Percentiles rank a stretch among this genome's conserved stretches.
Conservation (phyloP, 2,797 vertebrate species). For the Hydrolagus colliei region DNA sequence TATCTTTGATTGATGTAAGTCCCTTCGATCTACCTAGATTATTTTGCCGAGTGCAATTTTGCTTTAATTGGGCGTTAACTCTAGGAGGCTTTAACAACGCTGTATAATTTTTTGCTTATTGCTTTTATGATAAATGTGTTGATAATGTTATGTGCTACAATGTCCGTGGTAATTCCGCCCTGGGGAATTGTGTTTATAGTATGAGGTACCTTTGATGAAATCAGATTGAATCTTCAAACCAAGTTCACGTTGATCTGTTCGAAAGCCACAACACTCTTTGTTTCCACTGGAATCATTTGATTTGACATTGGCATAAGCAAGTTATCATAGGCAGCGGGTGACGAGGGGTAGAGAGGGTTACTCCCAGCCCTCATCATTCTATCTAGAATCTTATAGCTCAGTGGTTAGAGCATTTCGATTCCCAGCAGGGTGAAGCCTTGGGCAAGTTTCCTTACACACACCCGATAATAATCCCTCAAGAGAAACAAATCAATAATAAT, state of each 20-base stretch:
- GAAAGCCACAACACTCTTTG: neutral
- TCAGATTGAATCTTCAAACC: conserved; percentile 12
- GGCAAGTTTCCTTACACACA: too few relatives aligned
- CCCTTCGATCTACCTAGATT: neutral
- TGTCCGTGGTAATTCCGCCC: neutral
- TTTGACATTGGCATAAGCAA: too few relatives aligned
- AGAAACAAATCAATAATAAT: too few relatives aligned
- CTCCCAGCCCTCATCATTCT: too few relatives aligned
- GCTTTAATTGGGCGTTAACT: neutral
- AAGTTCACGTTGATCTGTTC: neutral
- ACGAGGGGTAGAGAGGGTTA: too few relatives aligned
- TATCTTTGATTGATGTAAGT: neutral
- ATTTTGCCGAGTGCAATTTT: conserved; percentile 20
- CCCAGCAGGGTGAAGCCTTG: too few relatives aligned
- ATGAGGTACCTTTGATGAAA: conserved; percentile 18
- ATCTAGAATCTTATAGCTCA: too few relatives aligned
- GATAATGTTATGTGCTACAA: conserved; percentile 12
- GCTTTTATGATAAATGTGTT: conserved; percentile 24
- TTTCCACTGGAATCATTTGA: neutral
- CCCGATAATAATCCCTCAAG: too few relatives aligned
- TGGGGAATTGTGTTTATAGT: neutral
- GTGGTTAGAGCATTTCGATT: too few relatives aligned
- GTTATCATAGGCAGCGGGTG: too few relatives aligned
- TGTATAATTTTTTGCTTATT: conserved; percentile 23
- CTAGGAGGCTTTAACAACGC: neutral